Base-by-base conservation (phyloP, 1,140 invertebrate genomes). In the Pararge aegeria region DNA sequence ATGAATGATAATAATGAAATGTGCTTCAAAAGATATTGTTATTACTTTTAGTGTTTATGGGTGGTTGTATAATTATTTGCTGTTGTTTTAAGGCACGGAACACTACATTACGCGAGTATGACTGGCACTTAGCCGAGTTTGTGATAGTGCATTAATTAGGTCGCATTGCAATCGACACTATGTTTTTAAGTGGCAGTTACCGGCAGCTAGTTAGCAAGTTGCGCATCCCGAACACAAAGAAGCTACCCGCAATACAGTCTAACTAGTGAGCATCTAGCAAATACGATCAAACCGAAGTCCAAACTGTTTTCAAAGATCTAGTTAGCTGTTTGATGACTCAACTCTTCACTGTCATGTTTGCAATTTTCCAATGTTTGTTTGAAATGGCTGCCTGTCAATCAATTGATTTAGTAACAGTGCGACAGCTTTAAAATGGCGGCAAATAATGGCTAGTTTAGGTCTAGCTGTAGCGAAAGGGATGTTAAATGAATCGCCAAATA, bases 201-300 rank as follows among this genome's bases (percentile, higher is more conserved):
- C 62, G 58, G 52, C 73, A 82, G 81, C 80, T 87, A 82, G 86
- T 89, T 89, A 89, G 83, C 66, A 85, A 88, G 75, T 87, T 87
- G 71, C 61, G 71, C 73, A 70, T 67, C 58, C 50, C 70, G 64
- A 88, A 83, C 75, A 85, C 84, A 87, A 87, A 87, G 86, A 87
- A 84, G 64, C 72, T 64, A 74, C 72, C 70, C 77, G 62, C 75
- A 77, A 81, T 83, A 75, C 73, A 68, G 72, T 78, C 77, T 81
- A 86, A 86, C 82, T 83, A 83, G 80, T 74, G 71, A 75, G 62
- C 69, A 76, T 51, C 62, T 72, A 61, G 73, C 68, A 85, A 83
- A 85, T 71, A 80, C 75, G 75, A 88, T 83, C 77, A 80, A 76
- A 78, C 80, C 77, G 65, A 76, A 81, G 71, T 77, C 76, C 70